Evolutionary conservation across 92 coral and sea anemone species (phyloP).

Genomic region (Paramuricea clavata): DNA sequence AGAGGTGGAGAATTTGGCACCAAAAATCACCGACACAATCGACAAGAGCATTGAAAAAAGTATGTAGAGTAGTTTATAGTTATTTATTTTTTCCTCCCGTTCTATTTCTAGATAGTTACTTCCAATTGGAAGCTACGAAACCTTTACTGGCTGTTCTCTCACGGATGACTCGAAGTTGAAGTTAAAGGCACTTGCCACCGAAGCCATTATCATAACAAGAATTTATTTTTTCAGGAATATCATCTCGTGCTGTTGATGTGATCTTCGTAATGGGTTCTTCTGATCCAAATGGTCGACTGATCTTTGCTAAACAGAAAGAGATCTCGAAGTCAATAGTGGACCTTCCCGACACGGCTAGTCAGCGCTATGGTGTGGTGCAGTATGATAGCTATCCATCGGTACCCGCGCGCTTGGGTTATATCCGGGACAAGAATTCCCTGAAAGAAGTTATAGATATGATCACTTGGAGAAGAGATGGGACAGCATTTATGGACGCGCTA

Average conservation of each 20-base stretch:
- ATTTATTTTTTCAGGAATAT: slow-evolving; percentile 12
- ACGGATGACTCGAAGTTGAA: no score
- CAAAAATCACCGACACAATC: slow-evolving; percentile 18
- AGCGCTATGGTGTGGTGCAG: slow-evolving; percentile 39
- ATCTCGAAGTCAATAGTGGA: slow-evolving; percentile 31
- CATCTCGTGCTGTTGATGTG: slow-evolving; percentile 10
- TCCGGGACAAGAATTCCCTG: slow-evolving; percentile 25
- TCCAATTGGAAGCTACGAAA: no score
- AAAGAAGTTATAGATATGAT: slow-evolving; percentile 19
- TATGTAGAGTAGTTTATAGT: background rate
- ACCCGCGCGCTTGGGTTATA: slow-evolving; percentile 44
- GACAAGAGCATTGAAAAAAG: slow-evolving; percentile 38
- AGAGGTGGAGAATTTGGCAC: slow-evolving; percentile 24
- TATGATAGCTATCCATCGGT: slow-evolving; percentile 42
- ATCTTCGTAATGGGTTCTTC: slow-evolving; percentile 38
- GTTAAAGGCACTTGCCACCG: no score
- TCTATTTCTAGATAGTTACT: no score
- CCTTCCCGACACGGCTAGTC: slow-evolving; percentile 26
- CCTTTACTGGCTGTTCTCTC: no score
- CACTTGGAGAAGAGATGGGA: slow-evolving; percentile 45
- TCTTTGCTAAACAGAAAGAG: slow-evolving; percentile 40
- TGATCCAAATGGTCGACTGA: slow-evolving; percentile 37
- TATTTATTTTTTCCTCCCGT: no score
- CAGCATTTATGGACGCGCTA: slow-evolving; percentile 19
- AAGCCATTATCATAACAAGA: background rate